Conservation (phyloP, 2,113 vertebrate genomes). For the Parotia lawesii region DNA sequence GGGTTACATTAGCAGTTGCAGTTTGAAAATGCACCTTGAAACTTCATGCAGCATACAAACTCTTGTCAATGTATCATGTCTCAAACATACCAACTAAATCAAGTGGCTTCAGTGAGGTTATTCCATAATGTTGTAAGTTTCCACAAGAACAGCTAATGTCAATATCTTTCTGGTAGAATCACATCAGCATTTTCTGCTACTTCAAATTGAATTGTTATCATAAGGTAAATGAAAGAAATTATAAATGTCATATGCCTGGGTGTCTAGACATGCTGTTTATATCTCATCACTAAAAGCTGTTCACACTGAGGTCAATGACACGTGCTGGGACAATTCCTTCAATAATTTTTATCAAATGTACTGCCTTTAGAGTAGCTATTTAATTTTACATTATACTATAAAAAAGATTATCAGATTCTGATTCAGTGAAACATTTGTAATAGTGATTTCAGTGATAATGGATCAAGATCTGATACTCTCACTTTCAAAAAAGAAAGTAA, state of each 20-base stretch:
- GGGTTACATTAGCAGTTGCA: neutral
- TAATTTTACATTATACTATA: neutral
- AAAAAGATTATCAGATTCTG: neutral
- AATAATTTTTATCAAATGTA: neutral
- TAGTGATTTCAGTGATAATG: neutral
- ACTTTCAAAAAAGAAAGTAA: neutral
- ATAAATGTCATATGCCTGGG: neutral
- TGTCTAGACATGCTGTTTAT: neutral
- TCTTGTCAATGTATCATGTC: neutral
- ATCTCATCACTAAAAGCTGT: neutral
- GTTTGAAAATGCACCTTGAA: neutral
- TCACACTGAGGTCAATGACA: neutral
- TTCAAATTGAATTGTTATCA: neutral
- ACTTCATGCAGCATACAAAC: neutral
- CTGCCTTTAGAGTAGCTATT: neutral
- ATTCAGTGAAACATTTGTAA: neutral
- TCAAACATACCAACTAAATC: neutral
- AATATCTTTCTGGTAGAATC: neutral
- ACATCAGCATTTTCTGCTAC: neutral
- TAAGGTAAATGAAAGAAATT: neutral
- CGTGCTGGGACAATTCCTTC: neutral
- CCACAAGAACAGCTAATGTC: neutral
- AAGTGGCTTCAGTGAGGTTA: neutral
- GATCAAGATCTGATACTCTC: neutral
- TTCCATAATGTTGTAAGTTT: neutral